These are phyloP conservation scores for Nothoprocta perdicaria DNA, from an alignment of 2,113 vertebrate species.

Conservation along the genomic window DNA sequence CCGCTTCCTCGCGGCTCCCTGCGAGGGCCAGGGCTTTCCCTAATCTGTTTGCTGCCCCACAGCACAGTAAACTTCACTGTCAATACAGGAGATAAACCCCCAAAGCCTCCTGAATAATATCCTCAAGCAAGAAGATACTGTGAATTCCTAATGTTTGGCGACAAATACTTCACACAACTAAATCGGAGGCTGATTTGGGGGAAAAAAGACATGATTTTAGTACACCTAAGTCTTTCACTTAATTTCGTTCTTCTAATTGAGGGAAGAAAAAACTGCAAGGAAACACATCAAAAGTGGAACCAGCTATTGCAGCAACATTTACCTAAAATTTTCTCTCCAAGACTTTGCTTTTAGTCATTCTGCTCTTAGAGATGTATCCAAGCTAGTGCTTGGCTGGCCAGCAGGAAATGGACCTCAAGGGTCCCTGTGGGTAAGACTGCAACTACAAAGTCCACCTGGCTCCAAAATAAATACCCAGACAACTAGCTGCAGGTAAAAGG, in stretches of 20 bases:
- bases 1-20: constrained; percentile 43
- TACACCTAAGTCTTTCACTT: neutral
- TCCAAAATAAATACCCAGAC: neutral
- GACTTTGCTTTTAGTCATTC: neutral
- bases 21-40: constrained; percentile 33
- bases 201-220: neutral
- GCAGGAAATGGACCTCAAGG: neutral
- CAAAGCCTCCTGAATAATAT: constrained; percentile 36
- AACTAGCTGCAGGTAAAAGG: neutral
- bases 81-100: constrained; percentile 58
- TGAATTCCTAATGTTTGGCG: constrained; percentile 10
- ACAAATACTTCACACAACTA: constrained; percentile 19
- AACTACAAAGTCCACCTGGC: neutral
- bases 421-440: neutral
- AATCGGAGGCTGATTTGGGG: neutral
- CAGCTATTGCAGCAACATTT: neutral
- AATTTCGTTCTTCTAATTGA: constrained; percentile 1
- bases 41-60: constrained; percentile 61
- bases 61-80: constrained; percentile 54
- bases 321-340: neutral
- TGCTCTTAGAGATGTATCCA: neutral
- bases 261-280: neutral
- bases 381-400: neutral
- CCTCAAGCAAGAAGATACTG: constrained; percentile 22
- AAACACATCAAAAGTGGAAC: constrained; percentile 11